Conservation (phyloP, 2,113 vertebrate genomes). For the Nycticryphes semicollaris region DNA sequence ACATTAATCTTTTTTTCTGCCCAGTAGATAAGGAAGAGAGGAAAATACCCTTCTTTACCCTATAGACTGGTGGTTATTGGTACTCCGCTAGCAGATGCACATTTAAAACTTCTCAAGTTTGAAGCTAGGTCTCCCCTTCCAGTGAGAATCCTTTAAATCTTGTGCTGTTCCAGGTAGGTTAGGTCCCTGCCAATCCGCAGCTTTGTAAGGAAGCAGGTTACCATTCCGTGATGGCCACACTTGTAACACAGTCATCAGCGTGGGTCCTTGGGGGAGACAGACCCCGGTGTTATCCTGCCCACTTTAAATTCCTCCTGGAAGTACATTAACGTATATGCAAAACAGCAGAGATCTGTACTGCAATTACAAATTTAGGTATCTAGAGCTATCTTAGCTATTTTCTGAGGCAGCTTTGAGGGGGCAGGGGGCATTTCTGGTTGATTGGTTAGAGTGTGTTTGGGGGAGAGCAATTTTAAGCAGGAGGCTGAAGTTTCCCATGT, state of each 20-base stretch:
- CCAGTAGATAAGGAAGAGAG: background rate
- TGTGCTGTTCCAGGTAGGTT: background rate
- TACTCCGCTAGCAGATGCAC: background rate
- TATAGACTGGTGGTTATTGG: background rate
- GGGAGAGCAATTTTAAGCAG: fast-evolving
- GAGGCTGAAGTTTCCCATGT: background rate
- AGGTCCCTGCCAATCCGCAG: background rate
- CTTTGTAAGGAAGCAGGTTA: fast-evolving
- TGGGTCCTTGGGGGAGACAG: background rate
- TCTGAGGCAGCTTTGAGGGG: background rate
- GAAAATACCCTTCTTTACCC: background rate
- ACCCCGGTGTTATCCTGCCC: background rate
- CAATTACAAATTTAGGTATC: background rate
- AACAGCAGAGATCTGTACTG: background rate
- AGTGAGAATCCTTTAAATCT: background rate
- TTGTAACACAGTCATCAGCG: fast-evolving
- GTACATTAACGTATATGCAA: background rate
- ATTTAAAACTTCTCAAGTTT: background rate
- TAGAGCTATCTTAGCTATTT: background rate
- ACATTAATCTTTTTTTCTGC: background rate
- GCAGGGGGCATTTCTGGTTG: background rate
- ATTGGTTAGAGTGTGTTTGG: background rate
- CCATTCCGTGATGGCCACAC: too few relatives aligned
- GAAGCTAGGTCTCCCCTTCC: background rate
- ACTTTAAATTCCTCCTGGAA: background rate